Evolutionary conservation across 2,888 invertebrate genomes (phyloP).

Genomic region (Idaea aversata): DNA sequence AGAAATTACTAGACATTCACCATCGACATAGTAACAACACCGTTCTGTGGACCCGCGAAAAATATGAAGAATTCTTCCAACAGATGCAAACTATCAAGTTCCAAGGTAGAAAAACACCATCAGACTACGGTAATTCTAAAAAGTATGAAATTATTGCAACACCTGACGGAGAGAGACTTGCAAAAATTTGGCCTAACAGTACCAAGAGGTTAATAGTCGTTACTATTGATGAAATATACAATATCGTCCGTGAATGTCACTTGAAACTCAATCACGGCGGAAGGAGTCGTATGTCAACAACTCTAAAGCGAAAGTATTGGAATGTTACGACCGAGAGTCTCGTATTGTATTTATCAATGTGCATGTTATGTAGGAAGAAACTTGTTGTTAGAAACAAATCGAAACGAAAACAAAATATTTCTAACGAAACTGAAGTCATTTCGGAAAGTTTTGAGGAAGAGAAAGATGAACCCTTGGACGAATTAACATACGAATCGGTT

Average conservation of each 20-base stretch:
- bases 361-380: constrained; percentile 45
- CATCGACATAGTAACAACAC: constrained; percentile 40
- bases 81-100: constrained; percentile 44
- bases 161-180: constrained; percentile 39
- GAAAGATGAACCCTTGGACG: constrained; percentile 10
- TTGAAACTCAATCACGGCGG: constrained; percentile 51
- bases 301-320: constrained; percentile 47
- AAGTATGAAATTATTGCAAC: constrained; percentile 44
- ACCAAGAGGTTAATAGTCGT: constrained; percentile 35
- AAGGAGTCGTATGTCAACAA: constrained; percentile 45
- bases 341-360: constrained; percentile 47
- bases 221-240: constrained; percentile 50
- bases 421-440: constrained; percentile 12
- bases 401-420: constrained; percentile 7
- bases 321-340: constrained; percentile 52
- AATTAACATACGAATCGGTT: constrained; percentile 10
- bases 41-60: constrained; percentile 41
- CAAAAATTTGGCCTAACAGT: constrained; percentile 24
- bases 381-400: constrained; percentile 17
- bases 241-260: constrained; percentile 50
- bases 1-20: constrained; percentile 38
- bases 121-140: constrained; percentile 49
- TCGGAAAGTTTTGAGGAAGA: neutral
- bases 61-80: constrained; percentile 39
- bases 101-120: constrained; percentile 34